A percentile compares a stretch with the other conserved stretches of the same genome.
Evolutionary conservation across 2,888 invertebrate genomes (phyloP).

Genomic region (Drosophila subquinaria): DNA sequence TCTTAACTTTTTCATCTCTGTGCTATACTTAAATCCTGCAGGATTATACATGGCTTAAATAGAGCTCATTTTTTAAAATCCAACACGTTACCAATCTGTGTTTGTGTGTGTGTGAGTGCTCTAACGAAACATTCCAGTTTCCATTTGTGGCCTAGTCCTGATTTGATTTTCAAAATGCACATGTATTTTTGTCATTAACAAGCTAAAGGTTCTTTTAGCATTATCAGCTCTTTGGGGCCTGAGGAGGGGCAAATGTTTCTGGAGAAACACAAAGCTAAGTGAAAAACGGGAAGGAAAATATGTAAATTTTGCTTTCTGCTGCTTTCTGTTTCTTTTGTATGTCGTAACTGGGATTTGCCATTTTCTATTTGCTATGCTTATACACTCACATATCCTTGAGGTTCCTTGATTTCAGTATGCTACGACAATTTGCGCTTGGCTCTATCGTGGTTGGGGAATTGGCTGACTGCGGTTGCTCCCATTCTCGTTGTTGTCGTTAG

Average conservation of each 20-base stretch:
- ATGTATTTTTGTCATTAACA: slow-evolving; percentile 69
- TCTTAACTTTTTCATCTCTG: background rate
- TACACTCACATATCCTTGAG: slow-evolving; percentile 18
- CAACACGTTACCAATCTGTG: slow-evolving; percentile 10
- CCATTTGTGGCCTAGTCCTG: slow-evolving; percentile 42
- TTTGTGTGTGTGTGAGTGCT: background rate
- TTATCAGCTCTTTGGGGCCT: slow-evolving; percentile 38
- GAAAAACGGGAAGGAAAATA: slow-evolving; percentile 53
- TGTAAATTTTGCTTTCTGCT: slow-evolving; percentile 65
- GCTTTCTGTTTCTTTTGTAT: slow-evolving; percentile 48
- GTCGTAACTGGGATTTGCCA: slow-evolving; percentile 53
- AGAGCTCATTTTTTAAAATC: background rate
- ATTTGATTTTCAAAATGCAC: slow-evolving; percentile 33
- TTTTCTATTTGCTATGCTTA: slow-evolving; percentile 44
- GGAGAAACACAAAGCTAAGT: slow-evolving; percentile 32
- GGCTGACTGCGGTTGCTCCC: slow-evolving; percentile 25
- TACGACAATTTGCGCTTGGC: slow-evolving; percentile 48
- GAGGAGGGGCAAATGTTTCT: slow-evolving; percentile 24
- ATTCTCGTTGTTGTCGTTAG: slow-evolving; percentile 39
- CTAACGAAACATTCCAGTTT: slow-evolving; percentile 30
- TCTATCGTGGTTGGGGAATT: slow-evolving; percentile 24
- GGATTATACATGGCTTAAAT: too few species aligned
- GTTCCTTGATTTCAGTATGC: slow-evolving; percentile 22
- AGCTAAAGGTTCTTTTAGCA: slow-evolving; percentile 63
- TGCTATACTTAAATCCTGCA: too few species aligned